Percentiles rank a stretch among this genome's conserved stretches.
Evolutionary conservation across 2,797 vertebrate genomes (phyloP).

Genomic region (Takifugu rubripes): DNA sequence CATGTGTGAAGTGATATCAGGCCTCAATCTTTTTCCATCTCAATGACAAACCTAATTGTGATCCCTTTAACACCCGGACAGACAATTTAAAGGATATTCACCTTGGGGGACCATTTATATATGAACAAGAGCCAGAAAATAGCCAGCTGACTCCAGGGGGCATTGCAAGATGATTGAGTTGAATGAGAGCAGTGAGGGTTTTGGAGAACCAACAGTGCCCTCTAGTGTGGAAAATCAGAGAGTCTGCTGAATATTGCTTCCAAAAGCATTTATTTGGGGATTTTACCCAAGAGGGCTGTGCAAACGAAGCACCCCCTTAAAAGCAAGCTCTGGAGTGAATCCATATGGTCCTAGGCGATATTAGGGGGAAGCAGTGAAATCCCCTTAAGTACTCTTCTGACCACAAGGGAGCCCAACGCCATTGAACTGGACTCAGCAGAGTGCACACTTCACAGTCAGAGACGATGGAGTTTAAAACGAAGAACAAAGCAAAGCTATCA

Average conservation of each 20-base stretch:
- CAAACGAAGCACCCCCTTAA: constrained; percentile 23
- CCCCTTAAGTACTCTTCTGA: constrained; percentile 24
- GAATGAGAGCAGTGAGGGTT: background rate
- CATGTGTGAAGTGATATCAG: constrained; percentile 8
- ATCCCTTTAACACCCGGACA: constrained; percentile 46
- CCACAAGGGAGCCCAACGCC: constrained; percentile 10
- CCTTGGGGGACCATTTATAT: constrained; percentile 67
- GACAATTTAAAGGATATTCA: constrained; percentile 57
- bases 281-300: constrained; percentile 25
- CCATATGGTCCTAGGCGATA: constrained; percentile 11
- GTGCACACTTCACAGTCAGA: constrained; percentile 22
- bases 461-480: constrained; percentile 28
- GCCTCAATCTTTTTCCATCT: constrained; percentile 36
- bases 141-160: constrained; percentile 42
- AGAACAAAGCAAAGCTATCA: constrained; percentile 31
- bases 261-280: constrained; percentile 26
- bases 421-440: background rate
- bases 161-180: constrained; percentile 52
- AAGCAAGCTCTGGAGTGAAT: constrained; percentile 17
- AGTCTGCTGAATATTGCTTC: background rate
- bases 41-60: constrained; percentile 53
- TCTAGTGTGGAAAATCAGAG: constrained; percentile 41
- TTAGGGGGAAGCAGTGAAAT: constrained; percentile 27
- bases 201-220: constrained; percentile 56
- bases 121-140: constrained; percentile 51